Conservation (phyloP, 2,888 invertebrate species). For the Pyrgus malvae region DNA sequence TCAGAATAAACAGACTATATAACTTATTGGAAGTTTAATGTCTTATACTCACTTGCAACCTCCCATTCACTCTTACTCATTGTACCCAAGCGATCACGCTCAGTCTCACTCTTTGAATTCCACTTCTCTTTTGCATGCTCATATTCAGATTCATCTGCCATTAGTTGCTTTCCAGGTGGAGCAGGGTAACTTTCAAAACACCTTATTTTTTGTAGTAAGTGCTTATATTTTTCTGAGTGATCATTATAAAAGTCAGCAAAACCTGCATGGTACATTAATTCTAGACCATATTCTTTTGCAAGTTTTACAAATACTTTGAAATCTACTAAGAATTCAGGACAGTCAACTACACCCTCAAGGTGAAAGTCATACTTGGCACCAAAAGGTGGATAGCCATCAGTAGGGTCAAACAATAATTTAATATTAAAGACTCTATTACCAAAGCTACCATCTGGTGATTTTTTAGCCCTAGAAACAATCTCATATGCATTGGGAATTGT, state of each 20-base stretch:
- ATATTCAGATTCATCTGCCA: conserved; percentile 86
- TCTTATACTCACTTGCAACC: conserved; percentile 88
- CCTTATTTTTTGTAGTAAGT: conserved; percentile 88
- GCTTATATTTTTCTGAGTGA: conserved; percentile 66
- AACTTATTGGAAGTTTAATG: no score
- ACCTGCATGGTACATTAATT: conserved; percentile 84
- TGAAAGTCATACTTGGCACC: conserved; percentile 98
- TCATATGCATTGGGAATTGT: conserved; percentile 97
- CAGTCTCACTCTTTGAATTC: conserved; percentile 58
- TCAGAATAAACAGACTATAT: no score
- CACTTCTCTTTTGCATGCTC: conserved; percentile 85
- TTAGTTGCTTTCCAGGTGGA: conserved; percentile 71
- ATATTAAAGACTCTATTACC: conserved; percentile 91
- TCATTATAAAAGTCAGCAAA: conserved; percentile 91
- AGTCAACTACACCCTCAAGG: conserved; percentile 97
- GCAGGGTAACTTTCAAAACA: conserved; percentile 92
- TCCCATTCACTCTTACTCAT: conserved; percentile 96
- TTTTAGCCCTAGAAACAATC: conserved; percentile 88
- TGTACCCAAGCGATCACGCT: conserved; percentile 86
- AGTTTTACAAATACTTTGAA: conserved; percentile 91
- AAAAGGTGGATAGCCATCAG: conserved; percentile 89
- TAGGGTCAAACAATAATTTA: conserved; percentile 85
- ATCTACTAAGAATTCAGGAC: conserved; percentile 98
- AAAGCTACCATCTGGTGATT: conserved; percentile 82
- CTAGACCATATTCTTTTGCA: conserved; percentile 86